Evolutionary conservation across 2,888 invertebrate genomes (phyloP).

Genomic region (Eilema caniola): DNA sequence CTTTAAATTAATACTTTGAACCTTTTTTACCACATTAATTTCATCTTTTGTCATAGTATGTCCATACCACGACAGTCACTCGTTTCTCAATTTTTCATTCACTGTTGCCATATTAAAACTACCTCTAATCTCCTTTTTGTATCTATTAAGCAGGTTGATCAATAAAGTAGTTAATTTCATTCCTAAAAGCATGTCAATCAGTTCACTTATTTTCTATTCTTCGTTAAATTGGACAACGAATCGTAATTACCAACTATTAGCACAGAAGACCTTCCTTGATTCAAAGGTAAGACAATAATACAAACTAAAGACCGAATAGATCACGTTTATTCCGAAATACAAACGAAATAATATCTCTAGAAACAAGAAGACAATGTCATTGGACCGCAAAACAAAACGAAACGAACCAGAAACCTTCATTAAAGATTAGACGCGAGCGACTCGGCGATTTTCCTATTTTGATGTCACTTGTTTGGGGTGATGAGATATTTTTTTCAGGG

Average conservation of each 20-base stretch:
- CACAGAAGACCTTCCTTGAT: neutral
- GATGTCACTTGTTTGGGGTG: neutral
- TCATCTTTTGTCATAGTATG: no score
- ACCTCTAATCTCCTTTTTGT: no score
- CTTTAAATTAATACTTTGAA: no score
- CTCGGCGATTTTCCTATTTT: neutral
- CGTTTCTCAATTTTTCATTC: no score
- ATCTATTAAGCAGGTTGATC: no score
- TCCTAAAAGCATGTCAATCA: no score
- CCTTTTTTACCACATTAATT: no score
- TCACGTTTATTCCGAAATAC: conserved; percentile 8
- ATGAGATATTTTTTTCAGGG: neutral
- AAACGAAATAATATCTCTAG: conserved; percentile 11
- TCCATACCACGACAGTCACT: no score
- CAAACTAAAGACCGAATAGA: conserved; percentile 3
- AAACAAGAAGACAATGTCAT: conserved; percentile 7
- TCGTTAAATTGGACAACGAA: no score
- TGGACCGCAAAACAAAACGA: conserved; percentile 10
- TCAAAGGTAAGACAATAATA: neutral
- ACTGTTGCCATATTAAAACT: no score
- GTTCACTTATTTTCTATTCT: no score
- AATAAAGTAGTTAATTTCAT: no score
- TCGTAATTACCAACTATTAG: neutral
- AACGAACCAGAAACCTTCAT: conserved; percentile 11
- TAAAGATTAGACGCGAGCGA: conserved; percentile 5